Conservation (phyloP, 2,888 invertebrate species). For the Aporophyla nigra region DNA sequence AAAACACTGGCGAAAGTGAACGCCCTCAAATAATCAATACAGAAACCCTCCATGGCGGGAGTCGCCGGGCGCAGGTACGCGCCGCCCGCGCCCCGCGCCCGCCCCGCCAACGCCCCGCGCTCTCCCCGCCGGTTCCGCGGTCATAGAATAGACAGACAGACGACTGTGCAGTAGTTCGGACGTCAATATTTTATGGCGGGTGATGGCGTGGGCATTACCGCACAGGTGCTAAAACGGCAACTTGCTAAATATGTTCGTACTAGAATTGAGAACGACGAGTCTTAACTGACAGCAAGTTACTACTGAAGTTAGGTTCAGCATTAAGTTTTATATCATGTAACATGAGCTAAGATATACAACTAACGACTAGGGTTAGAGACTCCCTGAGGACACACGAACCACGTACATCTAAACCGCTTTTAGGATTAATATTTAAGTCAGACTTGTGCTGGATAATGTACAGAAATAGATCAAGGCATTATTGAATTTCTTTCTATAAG, state of each 20-base stretch:
- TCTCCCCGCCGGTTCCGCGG: constrained; percentile 72
- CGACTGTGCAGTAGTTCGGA: constrained; percentile 66
- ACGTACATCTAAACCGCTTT: constrained; percentile 37
- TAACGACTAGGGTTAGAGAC: constrained; percentile 35
- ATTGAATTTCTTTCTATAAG: constrained; percentile 19
- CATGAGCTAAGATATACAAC: constrained; percentile 50
- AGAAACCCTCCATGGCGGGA: constrained; percentile 74
- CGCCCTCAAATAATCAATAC: constrained; percentile 82
- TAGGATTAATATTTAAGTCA: constrained; percentile 38
- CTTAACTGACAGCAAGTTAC: constrained; percentile 38
- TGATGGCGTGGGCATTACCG: constrained; percentile 56
- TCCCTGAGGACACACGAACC: constrained; percentile 34
- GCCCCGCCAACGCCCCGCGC: constrained; percentile 68
- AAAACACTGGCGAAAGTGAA: constrained; percentile 91
- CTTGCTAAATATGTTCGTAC: constrained; percentile 40
- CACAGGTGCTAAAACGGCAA: constrained; percentile 60
- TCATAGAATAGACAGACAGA: constrained; percentile 78
- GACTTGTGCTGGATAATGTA: constrained; percentile 12
- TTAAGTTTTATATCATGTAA: constrained; percentile 49
- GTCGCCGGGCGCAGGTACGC: constrained; percentile 85
- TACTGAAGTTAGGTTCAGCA: constrained; percentile 25
- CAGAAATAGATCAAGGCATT: constrained; percentile 22
- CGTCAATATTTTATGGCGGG: constrained; percentile 68
- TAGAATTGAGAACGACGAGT: constrained; percentile 42
- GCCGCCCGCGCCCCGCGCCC: constrained; percentile 72